Evolutionary conservation across 1,140 invertebrate species (phyloP), one percentile per base, ranked within the genome.

Genomic region (Philopotamus ludificatus): DNA sequence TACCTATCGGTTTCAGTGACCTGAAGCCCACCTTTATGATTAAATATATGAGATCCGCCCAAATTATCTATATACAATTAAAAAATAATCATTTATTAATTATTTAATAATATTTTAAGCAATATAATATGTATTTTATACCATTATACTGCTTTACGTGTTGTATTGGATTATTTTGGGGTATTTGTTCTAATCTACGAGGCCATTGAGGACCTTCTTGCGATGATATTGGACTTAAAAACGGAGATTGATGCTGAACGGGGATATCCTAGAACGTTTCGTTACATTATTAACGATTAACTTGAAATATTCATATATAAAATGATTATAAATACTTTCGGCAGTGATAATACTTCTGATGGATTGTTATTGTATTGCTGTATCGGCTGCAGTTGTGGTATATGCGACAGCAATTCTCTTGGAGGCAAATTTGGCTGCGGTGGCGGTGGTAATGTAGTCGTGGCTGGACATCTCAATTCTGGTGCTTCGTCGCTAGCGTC

Each of bases 401-500:
- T 59, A 15, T 50, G 57, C 9, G 67, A 69, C 20, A 64, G n/a
- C 8, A 70, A 23, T 44, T 70, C 65, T 45, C 69, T 63, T 1
- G 65, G 65, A 3, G 70, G 63, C 25, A 55, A 67, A 47, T 59
- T 50, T 28, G 50, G 22, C 26, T 41, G 22, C 10, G 54, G 54
- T 41, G 61, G 22, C 8, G 70, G 66, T 42, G 72, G 71, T 3
- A 75, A 58, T 0, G 78, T 77, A 18, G 79, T 73, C 28, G 76
- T 76, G 8, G 77, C 74, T 7, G 89, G 90, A 77, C 91, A 93
- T 21, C 84, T 84, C 58, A 94, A 82, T 76, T 93, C 91, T 10
- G 86, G 82, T 49, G 89, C 90, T 79, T 95, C 94, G 73, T 95
- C 93, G 75, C 91, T 94, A 62, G 87, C 92, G 82, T 98, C 95